Evolutionary conservation across 2,888 invertebrate species (phyloP).

Genomic region (Andrena bicolor): DNA sequence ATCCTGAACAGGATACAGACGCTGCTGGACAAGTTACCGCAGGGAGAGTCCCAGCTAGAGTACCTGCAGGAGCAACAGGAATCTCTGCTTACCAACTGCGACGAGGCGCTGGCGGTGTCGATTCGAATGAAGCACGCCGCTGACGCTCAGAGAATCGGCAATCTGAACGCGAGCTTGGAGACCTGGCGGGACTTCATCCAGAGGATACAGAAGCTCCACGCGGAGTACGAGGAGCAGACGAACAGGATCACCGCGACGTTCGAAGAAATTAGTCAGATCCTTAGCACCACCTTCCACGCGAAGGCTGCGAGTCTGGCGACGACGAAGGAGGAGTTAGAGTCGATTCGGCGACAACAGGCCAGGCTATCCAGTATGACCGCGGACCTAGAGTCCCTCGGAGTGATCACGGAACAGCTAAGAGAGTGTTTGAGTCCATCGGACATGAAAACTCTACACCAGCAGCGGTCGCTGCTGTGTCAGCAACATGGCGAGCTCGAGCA

Average conservation of each 20-base stretch:
- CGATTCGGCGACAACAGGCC: constrained; percentile 87
- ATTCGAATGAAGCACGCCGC: constrained; percentile 93
- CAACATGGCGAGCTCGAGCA: constrained; percentile 93
- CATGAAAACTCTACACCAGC: constrained; percentile 92
- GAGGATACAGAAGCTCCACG: constrained; percentile 88
- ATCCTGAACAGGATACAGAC: constrained; percentile 89
- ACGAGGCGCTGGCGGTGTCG: constrained; percentile 91
- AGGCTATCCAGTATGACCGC: constrained; percentile 87
- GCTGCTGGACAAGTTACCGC: constrained; percentile 89
- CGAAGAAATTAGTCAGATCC: constrained; percentile 88
- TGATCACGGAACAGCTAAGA: constrained; percentile 92
- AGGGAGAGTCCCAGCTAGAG: constrained; percentile 89
- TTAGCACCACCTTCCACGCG: constrained; percentile 87
- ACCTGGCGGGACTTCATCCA: constrained; percentile 93
- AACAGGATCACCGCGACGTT: constrained; percentile 88
- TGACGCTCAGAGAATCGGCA: constrained; percentile 91
- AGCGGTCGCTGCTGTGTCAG: constrained; percentile 92
- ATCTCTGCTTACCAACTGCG: constrained; percentile 89
- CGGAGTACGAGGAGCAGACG: constrained; percentile 88
- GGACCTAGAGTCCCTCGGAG: constrained; percentile 90
- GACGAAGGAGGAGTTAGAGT: constrained; percentile 88
- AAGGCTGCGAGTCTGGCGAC: constrained; percentile 87
- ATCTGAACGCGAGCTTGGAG: constrained; percentile 91
- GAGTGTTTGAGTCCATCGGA: constrained; percentile 94
- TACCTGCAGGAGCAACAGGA: constrained; percentile 89